Evolutionary conservation across 2,888 invertebrate genomes (phyloP).

Genomic region (Apamea crenata): DNA sequence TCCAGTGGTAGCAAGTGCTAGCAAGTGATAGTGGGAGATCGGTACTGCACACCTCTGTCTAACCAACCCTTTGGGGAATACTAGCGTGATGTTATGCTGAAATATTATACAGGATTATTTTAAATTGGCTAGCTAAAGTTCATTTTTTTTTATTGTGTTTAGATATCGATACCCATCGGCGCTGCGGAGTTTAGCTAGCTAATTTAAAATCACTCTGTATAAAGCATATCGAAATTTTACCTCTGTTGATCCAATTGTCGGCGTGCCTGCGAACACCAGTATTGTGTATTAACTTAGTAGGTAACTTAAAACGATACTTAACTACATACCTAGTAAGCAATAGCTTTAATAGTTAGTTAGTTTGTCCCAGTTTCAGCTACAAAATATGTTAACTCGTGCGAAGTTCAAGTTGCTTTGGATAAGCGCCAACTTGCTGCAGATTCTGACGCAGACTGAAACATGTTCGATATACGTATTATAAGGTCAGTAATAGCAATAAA

Average conservation of each 20-base stretch:
- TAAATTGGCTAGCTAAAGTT: too few species aligned
- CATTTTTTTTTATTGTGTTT: too few species aligned
- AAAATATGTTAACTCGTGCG: conserved; percentile 19
- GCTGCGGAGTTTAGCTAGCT: too few species aligned
- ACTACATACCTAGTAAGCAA: not conserved
- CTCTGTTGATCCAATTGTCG: not conserved
- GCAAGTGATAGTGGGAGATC: not conserved
- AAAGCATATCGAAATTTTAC: not conserved
- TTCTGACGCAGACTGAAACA: conserved; percentile 15
- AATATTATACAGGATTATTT: not conserved
- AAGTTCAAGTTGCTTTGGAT: conserved; percentile 40
- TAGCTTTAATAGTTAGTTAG: not conserved
- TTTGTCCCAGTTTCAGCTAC: conserved; percentile 27
- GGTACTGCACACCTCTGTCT: not conserved
- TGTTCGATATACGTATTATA: not conserved
- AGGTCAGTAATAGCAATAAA: not conserved
- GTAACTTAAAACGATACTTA: not conserved
- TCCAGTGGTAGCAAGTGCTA: too few species aligned
- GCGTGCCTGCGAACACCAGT: not conserved
- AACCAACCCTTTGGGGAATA: not conserved
- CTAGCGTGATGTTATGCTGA: not conserved
- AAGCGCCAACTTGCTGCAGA: conserved; percentile 30
- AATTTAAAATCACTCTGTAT: too few species aligned
- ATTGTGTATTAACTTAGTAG: not conserved
- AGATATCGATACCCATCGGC: too few species aligned